These are phyloP conservation scores for Metellina segmentata DNA, from an alignment of 2,888 invertebrate genomes.

Conservation along the genomic window DNA sequence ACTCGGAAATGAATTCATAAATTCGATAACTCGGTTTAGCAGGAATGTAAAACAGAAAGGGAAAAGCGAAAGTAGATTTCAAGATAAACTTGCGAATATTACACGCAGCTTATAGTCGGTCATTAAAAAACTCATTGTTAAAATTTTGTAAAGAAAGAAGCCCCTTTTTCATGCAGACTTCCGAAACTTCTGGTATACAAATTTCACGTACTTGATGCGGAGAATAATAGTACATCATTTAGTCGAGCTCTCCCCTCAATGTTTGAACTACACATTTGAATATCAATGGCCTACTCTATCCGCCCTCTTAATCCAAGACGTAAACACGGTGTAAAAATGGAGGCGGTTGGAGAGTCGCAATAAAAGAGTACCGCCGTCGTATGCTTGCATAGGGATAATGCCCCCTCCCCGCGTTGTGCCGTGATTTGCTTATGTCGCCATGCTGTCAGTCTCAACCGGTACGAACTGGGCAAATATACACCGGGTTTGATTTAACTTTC, in stretches of 20 bases:
- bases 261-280: conserved; percentile 67
- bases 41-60: no score
- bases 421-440: conserved; percentile 58
- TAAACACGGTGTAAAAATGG: conserved; percentile 44
- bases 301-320: conserved; percentile 69
- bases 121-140: no score
- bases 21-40: no score
- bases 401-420: background rate
- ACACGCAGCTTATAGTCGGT: no score
- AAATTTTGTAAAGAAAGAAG: no score
- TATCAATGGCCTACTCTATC: conserved; percentile 48
- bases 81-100: no score
- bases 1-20: no score
- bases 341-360: background rate
- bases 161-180: no score
- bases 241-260: conserved; percentile 38
- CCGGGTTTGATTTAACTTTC: conserved; percentile 66
- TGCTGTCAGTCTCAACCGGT: conserved; percentile 47
- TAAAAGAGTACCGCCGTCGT: conserved; percentile 31
- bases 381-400: conserved; percentile 58
- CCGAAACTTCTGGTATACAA: no score
- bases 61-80: no score
- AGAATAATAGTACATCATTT: conserved; percentile 47
- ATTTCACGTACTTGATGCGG: background rate
- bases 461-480: background rate